A percentile compares a stretch with the other conserved stretches of the same genome.
Evolutionary conservation across 2,113 vertebrate species (phyloP).

Genomic region (Paralichthys olivaceus): DNA sequence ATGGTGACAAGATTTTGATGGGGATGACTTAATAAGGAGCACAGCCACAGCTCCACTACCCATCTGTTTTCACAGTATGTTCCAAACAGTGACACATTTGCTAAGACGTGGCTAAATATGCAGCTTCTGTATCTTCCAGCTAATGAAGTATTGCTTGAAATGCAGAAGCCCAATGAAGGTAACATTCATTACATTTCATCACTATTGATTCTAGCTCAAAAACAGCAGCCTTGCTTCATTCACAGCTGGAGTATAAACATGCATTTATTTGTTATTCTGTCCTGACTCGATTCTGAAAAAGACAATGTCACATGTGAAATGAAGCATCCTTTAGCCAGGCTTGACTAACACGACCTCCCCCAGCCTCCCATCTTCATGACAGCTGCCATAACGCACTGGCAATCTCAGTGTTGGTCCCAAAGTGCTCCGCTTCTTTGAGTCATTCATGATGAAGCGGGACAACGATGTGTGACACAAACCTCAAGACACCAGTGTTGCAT

Average conservation of each 20-base stretch:
- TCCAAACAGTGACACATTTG: constrained; percentile 2
- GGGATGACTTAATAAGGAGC: neutral
- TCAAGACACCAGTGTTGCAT: constrained; percentile 8
- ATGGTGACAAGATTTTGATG: neutral
- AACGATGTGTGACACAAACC: constrained; percentile 27
- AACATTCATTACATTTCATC: neutral
- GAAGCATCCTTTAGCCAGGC: neutral
- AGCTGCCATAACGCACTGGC: constrained; percentile 13
- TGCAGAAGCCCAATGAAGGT: neutral
- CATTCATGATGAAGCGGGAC: constrained; percentile 34
- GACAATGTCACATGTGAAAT: neutral
- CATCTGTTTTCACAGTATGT: constrained; percentile 13
- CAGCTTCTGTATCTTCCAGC: neutral
- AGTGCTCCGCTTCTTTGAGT: constrained; percentile 27
- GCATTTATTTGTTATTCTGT: neutral
- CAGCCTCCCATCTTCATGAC: neutral
- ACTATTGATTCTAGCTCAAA: neutral
- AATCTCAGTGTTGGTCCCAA: constrained; percentile 10
- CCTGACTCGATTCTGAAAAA: neutral
- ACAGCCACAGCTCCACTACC: neutral
- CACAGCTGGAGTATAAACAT: no score
- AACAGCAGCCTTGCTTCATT: no score
- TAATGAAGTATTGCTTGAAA: neutral
- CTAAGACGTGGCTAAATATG: constrained; percentile 12
- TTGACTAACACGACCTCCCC: neutral